These are phyloP conservation scores for Ophion obscuratus DNA, from an alignment of 2,888 invertebrate genomes.

Conservation along the genomic window DNA sequence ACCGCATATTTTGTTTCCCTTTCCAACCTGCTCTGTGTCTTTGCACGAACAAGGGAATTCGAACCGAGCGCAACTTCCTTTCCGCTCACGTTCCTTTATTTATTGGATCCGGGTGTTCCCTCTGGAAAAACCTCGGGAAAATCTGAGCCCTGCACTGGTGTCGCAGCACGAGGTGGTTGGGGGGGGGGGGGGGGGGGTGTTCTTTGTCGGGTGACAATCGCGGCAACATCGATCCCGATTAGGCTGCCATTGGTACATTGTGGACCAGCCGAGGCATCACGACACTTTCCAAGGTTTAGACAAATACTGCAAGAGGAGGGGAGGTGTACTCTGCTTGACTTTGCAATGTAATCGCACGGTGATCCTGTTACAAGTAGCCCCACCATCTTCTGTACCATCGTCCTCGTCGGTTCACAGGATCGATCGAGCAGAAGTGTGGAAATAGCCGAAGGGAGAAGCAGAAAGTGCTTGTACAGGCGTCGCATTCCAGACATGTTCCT, in stretches of 20 bases:
- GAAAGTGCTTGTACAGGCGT: neutral
- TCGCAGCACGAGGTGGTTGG: neutral
- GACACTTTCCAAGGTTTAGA: conserved; percentile 2
- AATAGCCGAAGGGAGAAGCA: neutral
- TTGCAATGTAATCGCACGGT: conserved; percentile 31
- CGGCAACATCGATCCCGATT: conserved; percentile 10
- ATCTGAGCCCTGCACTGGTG: neutral
- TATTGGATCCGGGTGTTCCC: conserved; percentile 26
- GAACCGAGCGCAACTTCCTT: conserved; percentile 10
- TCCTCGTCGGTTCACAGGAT: conserved; percentile 30
- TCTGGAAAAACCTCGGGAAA: conserved; percentile 1
- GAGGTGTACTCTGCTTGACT: conserved; percentile 13
- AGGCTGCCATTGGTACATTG: conserved; percentile 5
- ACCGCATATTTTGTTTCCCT: neutral
- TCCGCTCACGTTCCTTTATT: conserved; percentile 47
- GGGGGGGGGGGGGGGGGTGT: conserved; percentile 2
- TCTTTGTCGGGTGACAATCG: neutral
- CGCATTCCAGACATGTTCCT: conserved; percentile 37
- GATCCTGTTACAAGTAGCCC: conserved; percentile 15
- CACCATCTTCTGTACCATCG: conserved; percentile 21
- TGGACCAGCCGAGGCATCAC: neutral
- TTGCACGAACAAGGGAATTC: neutral
- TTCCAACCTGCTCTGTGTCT: conserved; percentile 14
- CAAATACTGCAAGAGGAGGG: conserved; percentile 4
- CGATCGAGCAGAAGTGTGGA: conserved; percentile 21